Percentiles rank a stretch among this genome's conserved stretches.
Conservation (phyloP, 2,888 invertebrate species). For the Petrolisthes manimaculis region DNA sequence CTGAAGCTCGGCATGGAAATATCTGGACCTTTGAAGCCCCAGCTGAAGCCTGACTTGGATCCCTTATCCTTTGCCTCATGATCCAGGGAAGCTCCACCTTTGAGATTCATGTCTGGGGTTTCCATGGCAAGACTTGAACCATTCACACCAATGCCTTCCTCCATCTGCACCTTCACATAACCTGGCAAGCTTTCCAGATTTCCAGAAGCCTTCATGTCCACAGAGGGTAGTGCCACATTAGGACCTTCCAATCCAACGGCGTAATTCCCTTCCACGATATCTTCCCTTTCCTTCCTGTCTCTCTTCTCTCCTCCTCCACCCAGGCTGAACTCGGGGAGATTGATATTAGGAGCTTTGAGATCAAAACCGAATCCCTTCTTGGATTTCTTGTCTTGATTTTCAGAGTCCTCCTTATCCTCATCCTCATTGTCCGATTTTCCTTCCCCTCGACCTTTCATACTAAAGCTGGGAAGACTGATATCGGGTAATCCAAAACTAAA, state of each 20-base stretch:
- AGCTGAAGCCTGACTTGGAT: conserved; percentile 11
- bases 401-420: neutral
- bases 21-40: conserved; percentile 42
- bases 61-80: neutral
- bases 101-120: conserved; percentile 1
- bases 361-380: conserved; percentile 39
- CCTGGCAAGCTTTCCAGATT: neutral
- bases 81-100: neutral
- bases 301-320: conserved; percentile 7
- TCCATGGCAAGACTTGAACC: neutral
- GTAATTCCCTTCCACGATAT: neutral
- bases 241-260: neutral
- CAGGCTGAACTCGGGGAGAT: conserved; percentile 31
- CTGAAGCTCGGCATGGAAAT: conserved; percentile 33
- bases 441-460: neutral
- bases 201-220: conserved; percentile 3
- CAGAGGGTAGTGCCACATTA: neutral
- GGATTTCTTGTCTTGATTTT: neutral
- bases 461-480: conserved; percentile 29
- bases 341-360: conserved; percentile 33
- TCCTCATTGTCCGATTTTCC: conserved; percentile 10
- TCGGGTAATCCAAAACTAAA: conserved; percentile 13
- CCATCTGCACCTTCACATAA: neutral
- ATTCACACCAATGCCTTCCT: neutral
- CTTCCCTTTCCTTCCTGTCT: neutral